These are phyloP conservation scores for Lordiphosa collinella DNA, from an alignment of 1,140 invertebrate genomes.

Conservation along the genomic window DNA sequence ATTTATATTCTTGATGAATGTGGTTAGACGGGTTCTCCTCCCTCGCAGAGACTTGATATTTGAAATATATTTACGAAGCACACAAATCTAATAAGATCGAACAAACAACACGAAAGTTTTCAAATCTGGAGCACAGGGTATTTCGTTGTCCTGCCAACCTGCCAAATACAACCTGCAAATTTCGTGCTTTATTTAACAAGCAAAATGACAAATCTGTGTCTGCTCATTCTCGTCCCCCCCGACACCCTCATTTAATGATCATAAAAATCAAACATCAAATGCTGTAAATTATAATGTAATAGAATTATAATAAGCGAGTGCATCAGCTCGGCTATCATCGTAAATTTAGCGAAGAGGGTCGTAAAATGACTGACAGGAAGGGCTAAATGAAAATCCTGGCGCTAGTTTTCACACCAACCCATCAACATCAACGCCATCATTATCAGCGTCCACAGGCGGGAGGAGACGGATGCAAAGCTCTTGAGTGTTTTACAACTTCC, in stretches of 20 bases:
- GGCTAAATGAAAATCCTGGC: conserved; percentile 38
- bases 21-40: too few relatives aligned
- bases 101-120: too few relatives aligned
- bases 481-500: conserved; percentile 78
- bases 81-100: too few relatives aligned
- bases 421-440: not conserved
- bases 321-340: conserved; percentile 58
- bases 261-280: conserved; percentile 56
- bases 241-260: conserved; percentile 43
- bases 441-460: not conserved
- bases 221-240: too few relatives aligned
- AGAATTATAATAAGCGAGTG: conserved; percentile 68
- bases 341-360: conserved; percentile 53
- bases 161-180: conserved; percentile 52
- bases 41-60: too few relatives aligned
- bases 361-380: conserved; percentile 39
- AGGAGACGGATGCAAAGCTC: conserved; percentile 28
- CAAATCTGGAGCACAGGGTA: too few relatives aligned
- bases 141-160: too few relatives aligned
- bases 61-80: too few relatives aligned
- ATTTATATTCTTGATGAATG: too few relatives aligned
- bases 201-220: conserved; percentile 59
- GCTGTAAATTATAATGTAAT: conserved; percentile 72
- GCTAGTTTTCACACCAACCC: conserved; percentile 65
- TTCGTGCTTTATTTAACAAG: conserved; percentile 55